Base-by-base conservation (phyloP, 23 tunicate species). In the Styela plicata region DNA sequence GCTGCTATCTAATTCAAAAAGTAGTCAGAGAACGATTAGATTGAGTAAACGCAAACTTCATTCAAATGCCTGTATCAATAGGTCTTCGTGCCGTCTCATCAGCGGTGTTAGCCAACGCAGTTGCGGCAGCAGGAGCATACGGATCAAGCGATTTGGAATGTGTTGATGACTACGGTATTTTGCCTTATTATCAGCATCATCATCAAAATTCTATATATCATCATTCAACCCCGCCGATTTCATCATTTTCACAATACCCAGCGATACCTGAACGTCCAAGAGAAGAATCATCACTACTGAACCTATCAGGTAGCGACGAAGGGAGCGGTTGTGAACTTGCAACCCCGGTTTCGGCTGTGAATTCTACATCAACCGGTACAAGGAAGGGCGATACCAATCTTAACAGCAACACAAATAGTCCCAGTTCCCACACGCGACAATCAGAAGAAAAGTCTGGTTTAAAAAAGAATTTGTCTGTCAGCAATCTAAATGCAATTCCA, bases 31-130 rank as follows among this genome's bases (percentile, higher is more conserved):
- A n/a, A 44, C 57, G 13, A 44, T 5, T 44, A 44, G 13, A 13
- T 44, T 13, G 57, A 44, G 7, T 76, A 66, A 76, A 29, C 65
- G 33, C 81, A 36, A 53, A 37, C 26, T 2, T 44, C 0, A 44
- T 27, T 23, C 37, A 64, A 52, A 76, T 76, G 81, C 81, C 81
- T 24, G 81, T 76, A 24, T 44, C 81, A 53, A 44, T 76, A 13
- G 81, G 81, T 36, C 66, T 76, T 24, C 81, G 81, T 25, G 52
- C 78, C 19, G 78, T 73, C 18, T 33, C 78, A 24, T 76, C 81
- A 24, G 53, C 81, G 64, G 81, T 76, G 10, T 30, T 76, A 53
- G 81, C 81, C 21, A 76, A 76, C 81, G 81, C 81, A 25, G 81
- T 44, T 21, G 64, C 66, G 81, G 81, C 81, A n/a, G 66, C 25